These are phyloP conservation scores for Pissodes strobi DNA, from an alignment of 1,140 invertebrate species.

Conservation along the genomic window DNA sequence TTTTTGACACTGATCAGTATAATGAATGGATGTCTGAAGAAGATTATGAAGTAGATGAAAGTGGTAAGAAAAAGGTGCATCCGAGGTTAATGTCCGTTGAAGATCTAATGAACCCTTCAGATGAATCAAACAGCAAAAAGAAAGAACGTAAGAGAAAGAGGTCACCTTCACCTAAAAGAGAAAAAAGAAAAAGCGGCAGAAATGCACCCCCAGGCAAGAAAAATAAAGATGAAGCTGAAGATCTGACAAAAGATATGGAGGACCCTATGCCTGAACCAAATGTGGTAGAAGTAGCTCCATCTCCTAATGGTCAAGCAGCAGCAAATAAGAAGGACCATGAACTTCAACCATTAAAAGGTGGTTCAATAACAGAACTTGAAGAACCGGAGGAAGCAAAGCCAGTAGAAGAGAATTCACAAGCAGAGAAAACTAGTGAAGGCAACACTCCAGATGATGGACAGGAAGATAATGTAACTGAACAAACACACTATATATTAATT, in stretches of 20 bases:
- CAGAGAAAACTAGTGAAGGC: slow-evolving; percentile 62
- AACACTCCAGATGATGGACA: slow-evolving; percentile 74
- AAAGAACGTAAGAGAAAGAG: slow-evolving; percentile 10
- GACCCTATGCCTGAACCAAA: slow-evolving; percentile 77
- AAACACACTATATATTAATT: slow-evolving; percentile 98
- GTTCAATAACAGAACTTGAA: slow-evolving; percentile 74
- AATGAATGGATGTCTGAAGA: too few species aligned
- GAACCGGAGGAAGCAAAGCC: slow-evolving; percentile 64
- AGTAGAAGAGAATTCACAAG: slow-evolving; percentile 61
- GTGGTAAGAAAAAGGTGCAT: too few species aligned
- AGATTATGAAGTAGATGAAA: too few species aligned
- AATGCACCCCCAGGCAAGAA: too few species aligned
- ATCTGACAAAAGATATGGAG: slow-evolving; percentile 85
- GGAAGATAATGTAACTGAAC: slow-evolving; percentile 96
- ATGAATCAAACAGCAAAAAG: neutral
- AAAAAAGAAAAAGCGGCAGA: slow-evolving; percentile 21
- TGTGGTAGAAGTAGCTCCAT: slow-evolving; percentile 74
- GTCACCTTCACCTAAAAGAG: too few species aligned
- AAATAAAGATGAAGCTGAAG: slow-evolving; percentile 67
- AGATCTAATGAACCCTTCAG: too few species aligned
- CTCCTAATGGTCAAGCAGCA: slow-evolving; percentile 51
- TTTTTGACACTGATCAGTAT: too few species aligned
- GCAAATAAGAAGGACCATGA: slow-evolving; percentile 71
- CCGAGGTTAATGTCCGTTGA: too few species aligned
- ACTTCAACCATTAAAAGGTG: slow-evolving; percentile 76